Evolutionary conservation across 1,140 invertebrate species (phyloP).

Genomic region (Brachionus plicatilis): DNA sequence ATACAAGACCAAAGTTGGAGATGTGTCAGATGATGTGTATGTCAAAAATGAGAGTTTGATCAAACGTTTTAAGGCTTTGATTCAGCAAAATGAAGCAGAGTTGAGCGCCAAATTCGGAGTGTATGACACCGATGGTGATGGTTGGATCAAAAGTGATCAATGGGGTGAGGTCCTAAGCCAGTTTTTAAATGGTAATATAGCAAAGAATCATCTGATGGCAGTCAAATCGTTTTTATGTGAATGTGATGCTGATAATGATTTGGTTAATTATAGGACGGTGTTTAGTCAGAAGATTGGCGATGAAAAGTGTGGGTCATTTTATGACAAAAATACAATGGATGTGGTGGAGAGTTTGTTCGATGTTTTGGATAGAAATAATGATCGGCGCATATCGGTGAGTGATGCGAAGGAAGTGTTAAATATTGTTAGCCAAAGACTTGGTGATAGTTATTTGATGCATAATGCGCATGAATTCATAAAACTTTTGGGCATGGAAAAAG

Average conservation of each 20-base stretch:
- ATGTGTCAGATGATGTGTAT: neutral
- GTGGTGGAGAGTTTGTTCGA: neutral
- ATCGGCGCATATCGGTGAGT: neutral
- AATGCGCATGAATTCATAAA: neutral
- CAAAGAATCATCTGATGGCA: neutral
- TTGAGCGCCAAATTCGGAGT: neutral
- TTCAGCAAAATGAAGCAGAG: neutral
- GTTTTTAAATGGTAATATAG: conserved; percentile 11
- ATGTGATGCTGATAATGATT: neutral
- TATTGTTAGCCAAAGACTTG: neutral
- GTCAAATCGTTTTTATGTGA: neutral
- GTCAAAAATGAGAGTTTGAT: neutral
- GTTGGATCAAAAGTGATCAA: neutral
- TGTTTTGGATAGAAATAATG: conserved; percentile 1
- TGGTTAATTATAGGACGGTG: neutral
- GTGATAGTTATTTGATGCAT: neutral
- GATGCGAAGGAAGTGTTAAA: neutral
- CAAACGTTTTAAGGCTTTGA: neutral
- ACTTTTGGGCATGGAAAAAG: neutral
- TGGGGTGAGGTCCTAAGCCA: neutral
- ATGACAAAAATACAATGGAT: conserved; percentile 4
- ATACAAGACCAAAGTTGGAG: conserved; percentile 1
- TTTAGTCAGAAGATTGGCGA: neutral
- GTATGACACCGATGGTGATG: neutral
- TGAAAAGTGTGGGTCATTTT: neutral